Evolutionary conservation across 2,888 invertebrate genomes (phyloP), one percentile per base, ranked within the genome.

Genomic region (Trissolcus japonicus): DNA sequence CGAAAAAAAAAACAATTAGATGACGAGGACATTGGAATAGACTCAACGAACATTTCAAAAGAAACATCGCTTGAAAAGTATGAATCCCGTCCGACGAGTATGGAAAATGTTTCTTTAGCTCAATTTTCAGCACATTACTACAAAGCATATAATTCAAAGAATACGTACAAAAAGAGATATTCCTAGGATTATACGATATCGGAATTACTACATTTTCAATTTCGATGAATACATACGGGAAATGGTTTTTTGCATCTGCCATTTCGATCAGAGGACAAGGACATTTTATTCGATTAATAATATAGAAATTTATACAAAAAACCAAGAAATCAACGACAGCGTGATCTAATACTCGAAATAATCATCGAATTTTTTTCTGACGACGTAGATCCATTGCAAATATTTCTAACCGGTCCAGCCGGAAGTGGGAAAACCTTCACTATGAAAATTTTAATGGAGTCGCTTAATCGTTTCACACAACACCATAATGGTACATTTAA

Each of bases 51-150:
- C 66, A 80, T 90, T 40, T 89, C 89, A 88, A 89, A 85, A 72
- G 86, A 88, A 69, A 86, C 89, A 81, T 87, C 86, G 81, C 85
- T 89, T 57, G 86, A 88, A 60, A 87, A 86, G 61, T 90, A 90
- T 78, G 84, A 89, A 80, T 82, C 87, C 80, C 73, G 89, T 79
- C 89, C 88, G 57, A 79, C 29, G 55, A 25, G 50, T 2, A 78
- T 90, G 6, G 62, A 82, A 63, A 54, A 84, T 61, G 75, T 87
- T 54, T 83, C 85, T 56, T 80, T 90, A 53, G 89, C 88, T 3
- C 85, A 89, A 80, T 90, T 89, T 82, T 87, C 85, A 16, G n/a
- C 50, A 7, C 4, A 16, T n/a, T 50, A 14, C 14, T n/a, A n/a
- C 3, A 50, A 50, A 2, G 16, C 14, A 2, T 9, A 50, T 3